phyloP scores from a whole-genome alignment of 2,797 vertebrate genomes.

The Simalia tracyae region DNA sequence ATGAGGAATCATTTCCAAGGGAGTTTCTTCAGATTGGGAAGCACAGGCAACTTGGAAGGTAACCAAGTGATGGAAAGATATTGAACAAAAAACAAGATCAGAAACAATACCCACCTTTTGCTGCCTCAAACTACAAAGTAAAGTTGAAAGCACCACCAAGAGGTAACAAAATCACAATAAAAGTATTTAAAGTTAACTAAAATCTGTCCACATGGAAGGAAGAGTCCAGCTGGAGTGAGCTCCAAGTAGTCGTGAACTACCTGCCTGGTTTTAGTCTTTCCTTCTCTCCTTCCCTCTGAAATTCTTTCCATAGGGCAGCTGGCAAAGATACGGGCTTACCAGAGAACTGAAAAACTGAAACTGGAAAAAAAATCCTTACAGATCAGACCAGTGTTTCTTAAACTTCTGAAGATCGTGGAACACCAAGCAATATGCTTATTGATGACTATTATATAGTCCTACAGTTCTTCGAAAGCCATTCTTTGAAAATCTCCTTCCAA shows the following conservation, averaged over 20 bases:
- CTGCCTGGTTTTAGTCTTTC: background rate
- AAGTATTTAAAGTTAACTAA: background rate
- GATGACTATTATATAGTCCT: background rate
- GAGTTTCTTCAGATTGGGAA: background rate
- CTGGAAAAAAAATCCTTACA: background rate
- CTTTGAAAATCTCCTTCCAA: background rate
- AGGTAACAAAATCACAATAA: background rate
- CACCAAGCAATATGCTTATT: background rate
- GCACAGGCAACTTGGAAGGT: background rate
- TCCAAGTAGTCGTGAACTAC: background rate
- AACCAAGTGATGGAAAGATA: background rate
- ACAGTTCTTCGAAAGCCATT: background rate
- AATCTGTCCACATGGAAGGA: background rate
- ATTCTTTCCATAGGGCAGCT: background rate
- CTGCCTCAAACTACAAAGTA: background rate
- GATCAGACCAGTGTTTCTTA: background rate
- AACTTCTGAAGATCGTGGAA: background rate
- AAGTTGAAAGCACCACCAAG: background rate
- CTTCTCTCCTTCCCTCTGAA: background rate
- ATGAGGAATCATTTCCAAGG: background rate
- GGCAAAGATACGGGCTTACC: background rate
- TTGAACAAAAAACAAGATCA: background rate
- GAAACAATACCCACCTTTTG: background rate
- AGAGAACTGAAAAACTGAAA: background rate
- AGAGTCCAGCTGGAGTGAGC: background rate